Base-by-base conservation (phyloP, 92 coral and sea anemone species). In the Epizoanthus scotinus region DNA sequence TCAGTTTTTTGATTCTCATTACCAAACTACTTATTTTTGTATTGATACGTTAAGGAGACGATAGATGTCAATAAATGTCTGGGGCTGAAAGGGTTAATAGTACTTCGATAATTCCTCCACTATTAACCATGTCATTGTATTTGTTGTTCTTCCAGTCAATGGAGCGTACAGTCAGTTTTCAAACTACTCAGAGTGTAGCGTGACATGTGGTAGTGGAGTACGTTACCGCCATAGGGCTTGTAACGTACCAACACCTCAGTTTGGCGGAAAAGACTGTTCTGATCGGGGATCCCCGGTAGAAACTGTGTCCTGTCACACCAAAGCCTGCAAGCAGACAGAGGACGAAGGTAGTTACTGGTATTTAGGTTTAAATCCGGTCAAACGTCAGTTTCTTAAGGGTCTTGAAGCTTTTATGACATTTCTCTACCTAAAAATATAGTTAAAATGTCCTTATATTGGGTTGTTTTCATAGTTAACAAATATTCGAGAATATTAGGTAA, bases 141-240 rank as follows among this genome's bases (percentile, higher is more conserved):
- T 44, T 28, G 1, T 5, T 34, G 42, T 50, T 27, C 26, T 21
- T 44, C 13, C 82, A 95, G 98, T 95, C 50, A 60, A 95, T 70
- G 98, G 98, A 20, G 97, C 95, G 19, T 95, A 93, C 74, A 87
- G 92, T 13, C 81, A 83, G 17, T 95, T 74, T 80, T 93, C 98
- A 44, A 72, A 85, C 14, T 93, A 88, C 84, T 90, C 95, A 5
- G 98, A 92, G 56, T 95, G 98, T 70, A 95, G 98, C 84, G 92
- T 90, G 55, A 95, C 98, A 15, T 95, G 98, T 73, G 98, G 98
- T 2, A 29, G 83, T 19, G 98, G 98, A 31, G 78, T 95, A 77
- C 92, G 90, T 31, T 95, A 93, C 85, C 91, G 97, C 12, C 94
- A 91, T 70, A 78, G 98, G 53, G 78, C 92, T 9, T 95, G 98